A percentile compares a stretch with the other conserved stretches of the same genome.
phyloP scores from a whole-genome alignment of 2,797 vertebrate genomes.

The Linurgus olivaceus region DNA sequence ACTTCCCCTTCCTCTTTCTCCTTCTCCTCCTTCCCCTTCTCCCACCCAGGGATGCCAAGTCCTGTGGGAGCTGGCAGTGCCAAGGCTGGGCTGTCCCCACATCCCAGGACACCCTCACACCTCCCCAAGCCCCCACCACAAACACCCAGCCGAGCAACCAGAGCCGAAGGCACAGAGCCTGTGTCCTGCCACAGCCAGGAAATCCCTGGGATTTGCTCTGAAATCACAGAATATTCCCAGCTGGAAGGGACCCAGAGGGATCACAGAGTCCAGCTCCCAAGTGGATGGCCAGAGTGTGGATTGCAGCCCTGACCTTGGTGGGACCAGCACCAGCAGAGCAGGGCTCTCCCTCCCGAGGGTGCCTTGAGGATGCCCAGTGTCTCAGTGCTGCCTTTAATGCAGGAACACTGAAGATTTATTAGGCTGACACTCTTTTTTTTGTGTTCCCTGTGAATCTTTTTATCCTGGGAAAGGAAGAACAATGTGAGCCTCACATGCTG shows the following conservation, averaged over 20 bases:
- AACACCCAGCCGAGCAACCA: rapidly evolving
- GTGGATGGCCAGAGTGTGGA: rapidly evolving
- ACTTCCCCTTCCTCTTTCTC: too few relatives aligned
- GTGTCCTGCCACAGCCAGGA: rapidly evolving
- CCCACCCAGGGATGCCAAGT: neutral
- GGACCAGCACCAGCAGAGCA: neutral
- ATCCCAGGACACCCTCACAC: rapidly evolving
- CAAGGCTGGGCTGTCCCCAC: neutral
- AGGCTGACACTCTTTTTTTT: neutral
- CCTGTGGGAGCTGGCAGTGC: neutral
- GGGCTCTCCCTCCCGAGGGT: rapidly evolving
- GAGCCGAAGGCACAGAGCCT: rapidly evolving
- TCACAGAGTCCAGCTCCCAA: rapidly evolving
- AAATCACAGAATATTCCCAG: neutral
- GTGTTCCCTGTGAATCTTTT: neutral
- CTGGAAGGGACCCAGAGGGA: neutral
- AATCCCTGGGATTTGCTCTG: neutral
- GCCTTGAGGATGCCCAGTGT: rapidly evolving
- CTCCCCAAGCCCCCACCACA: rapidly evolving
- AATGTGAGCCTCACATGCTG: neutral
- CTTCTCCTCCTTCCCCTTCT: too few relatives aligned
- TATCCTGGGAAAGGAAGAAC: neutral
- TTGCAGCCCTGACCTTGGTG: rapidly evolving
- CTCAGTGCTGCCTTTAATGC: neutral
- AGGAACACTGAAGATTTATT: neutral